Evolutionary conservation across 2,888 invertebrate species (phyloP), one percentile per base, ranked within the genome.

Genomic region (Campopleginae sp.): DNA sequence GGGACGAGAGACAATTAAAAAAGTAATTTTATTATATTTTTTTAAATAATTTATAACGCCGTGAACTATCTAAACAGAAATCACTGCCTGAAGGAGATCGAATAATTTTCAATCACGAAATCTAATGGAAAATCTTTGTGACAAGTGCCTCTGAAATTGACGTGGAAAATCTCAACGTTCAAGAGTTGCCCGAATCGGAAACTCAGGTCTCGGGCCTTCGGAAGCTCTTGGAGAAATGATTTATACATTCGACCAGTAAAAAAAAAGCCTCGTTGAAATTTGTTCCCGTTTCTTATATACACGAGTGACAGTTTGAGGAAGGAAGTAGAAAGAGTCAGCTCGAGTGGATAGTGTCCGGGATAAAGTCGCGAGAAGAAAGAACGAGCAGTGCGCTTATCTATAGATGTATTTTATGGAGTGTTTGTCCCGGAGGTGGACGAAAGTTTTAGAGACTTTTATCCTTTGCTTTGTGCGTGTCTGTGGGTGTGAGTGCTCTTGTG

Each of bases 291-390:
- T 58, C 58, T 58, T 58, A 58, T 58, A 14, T 27, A 58, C 58
- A 74, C 72, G 68, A 70, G 63, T 76, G 66, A 82, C 71, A 78
- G 61, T 78, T 80, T 70, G 79, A 75, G 80, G 44, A 79, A 76
- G 46, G 71, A 66, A 68, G 68, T 68, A 44, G 46, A 71, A 33
- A 71, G 58, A 81, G 61, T 46, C 23, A 54, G 63, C 42, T 76
- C 65, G 51, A 79, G 68, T 71, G 58, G 65, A 72, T 58, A 80
- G 54, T 79, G 51, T 51, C 44, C 27, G 80, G 79, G 44, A 23
- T 48, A 72, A 74, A 70, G 54, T 83, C 46, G 58, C 68, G 54
- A 51, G 46, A 72, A 46, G 51, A 78, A 78, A 74, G 38, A 17
- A 80, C 68, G 70, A 79, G 14, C 27, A 58, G 82, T 54, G 17